Evolutionary conservation across 1,140 invertebrate genomes (phyloP).

Genomic region (Chlorops oryzae): DNA sequence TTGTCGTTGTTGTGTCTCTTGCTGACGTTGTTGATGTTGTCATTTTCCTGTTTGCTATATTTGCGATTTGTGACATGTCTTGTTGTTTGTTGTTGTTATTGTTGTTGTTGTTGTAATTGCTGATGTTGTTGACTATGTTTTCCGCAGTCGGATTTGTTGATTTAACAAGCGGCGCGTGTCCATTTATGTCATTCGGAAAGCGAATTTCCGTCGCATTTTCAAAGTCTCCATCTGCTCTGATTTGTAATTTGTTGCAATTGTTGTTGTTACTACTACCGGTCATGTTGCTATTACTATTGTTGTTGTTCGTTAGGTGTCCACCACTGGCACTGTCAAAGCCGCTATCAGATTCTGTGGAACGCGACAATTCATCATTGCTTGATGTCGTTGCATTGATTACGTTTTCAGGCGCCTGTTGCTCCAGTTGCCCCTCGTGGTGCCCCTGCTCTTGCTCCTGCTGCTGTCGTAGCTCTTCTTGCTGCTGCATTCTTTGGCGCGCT

Average conservation of each 20-base stretch:
- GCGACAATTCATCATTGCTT: constrained; percentile 42
- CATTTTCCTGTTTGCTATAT: constrained; percentile 1
- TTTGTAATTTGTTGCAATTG: constrained; percentile 19
- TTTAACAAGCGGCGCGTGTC: background rate
- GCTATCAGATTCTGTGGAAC: constrained; percentile 44
- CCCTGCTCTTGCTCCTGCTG: constrained; percentile 10
- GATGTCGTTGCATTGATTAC: no score
- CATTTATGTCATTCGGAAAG: background rate
- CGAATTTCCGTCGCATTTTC: background rate
- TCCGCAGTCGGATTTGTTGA: no score
- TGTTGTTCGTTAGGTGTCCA: constrained; percentile 4
- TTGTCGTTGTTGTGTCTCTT: background rate
- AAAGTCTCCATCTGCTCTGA: background rate
- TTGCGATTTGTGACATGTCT: no score
- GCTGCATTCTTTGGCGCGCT: constrained; percentile 32
- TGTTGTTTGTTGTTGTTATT: constrained; percentile 7
- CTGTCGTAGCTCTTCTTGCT: constrained; percentile 24
- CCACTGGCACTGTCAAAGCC: constrained; percentile 38
- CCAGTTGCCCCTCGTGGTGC: constrained; percentile 12
- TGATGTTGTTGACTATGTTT: no score
- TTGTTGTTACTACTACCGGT: constrained; percentile 4
- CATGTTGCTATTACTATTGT: background rate
- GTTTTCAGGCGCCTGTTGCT: constrained; percentile 9
- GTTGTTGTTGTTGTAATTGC: constrained; percentile 9
- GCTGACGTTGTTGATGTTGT: constrained; percentile 4